phyloP scores from a whole-genome alignment of 2,888 invertebrate species.

The Andrena praecox region DNA sequence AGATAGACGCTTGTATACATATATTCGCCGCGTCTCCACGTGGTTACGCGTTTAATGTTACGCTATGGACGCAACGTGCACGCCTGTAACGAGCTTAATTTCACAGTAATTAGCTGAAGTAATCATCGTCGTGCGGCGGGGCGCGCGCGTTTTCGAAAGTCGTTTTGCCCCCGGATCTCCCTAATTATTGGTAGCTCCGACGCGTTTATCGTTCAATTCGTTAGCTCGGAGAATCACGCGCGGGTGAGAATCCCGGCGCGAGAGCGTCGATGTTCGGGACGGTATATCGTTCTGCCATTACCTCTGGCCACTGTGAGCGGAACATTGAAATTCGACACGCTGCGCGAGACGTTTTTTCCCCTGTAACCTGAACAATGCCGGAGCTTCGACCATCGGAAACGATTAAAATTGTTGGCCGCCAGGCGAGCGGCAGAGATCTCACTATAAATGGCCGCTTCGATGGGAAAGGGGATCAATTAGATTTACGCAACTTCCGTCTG shows the following conservation, averaged over 20 bases:
- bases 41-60: conserved; percentile 4
- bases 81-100: conserved; percentile 49
- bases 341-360: not conserved
- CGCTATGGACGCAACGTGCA: not conserved
- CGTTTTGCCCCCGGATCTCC: not conserved
- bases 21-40: conserved; percentile 1
- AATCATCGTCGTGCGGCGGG: conserved; percentile 40
- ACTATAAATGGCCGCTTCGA: not conserved
- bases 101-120: conserved; percentile 52
- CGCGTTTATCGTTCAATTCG: not conserved
- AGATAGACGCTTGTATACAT: not conserved
- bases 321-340: too few species aligned
- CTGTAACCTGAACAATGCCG: too few species aligned
- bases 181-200: conserved; percentile 8
- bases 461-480: not conserved
- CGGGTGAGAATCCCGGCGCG: not conserved
- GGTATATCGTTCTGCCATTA: too few species aligned
- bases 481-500: not conserved
- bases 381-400: not conserved
- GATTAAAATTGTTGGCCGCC: not conserved
- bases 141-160: conserved; percentile 9
- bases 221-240: not conserved
- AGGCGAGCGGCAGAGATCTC: not conserved
- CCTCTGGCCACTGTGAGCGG: too few species aligned
- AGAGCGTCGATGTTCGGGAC: not conserved